Evolutionary conservation across 2,888 invertebrate genomes (phyloP), one percentile per base, ranked within the genome.

Genomic region (Pecten maximus): DNA sequence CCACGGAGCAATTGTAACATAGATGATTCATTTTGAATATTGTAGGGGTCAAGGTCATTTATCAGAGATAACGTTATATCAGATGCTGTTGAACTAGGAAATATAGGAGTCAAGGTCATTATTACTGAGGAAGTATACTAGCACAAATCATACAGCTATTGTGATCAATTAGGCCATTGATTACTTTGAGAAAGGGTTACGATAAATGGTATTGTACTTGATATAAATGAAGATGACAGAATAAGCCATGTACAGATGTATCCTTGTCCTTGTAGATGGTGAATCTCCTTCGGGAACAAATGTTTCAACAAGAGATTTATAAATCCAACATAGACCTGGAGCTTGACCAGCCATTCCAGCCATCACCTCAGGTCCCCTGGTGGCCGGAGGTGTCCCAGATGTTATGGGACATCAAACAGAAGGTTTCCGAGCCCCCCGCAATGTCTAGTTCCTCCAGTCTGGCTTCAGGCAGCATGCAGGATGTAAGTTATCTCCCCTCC

Each of bases 201-300:
- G n/a, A n/a, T n/a, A n/a, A n/a, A n/a, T n/a, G n/a, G n/a, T n/a
- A n/a, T n/a, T n/a, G n/a, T n/a, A n/a, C n/a, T n/a, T n/a, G n/a
- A n/a, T n/a, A n/a, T n/a, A n/a, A n/a, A n/a, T n/a, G n/a, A n/a
- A n/a, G n/a, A n/a, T n/a, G 50, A 8, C 19, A 50, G 2, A 19
- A 12, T 19, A 50, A 54, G 23, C 39, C 50, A 40, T 39, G 28
- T 12, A 60, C n/a, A 88, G 8, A 35, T 8, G 35, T 89, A 0
- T 87, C 44, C 10, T 88, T 12, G 23, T 12, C 87, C 39, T 93
- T 92, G n/a, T 93, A 96, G 96, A 94, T 95, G 94, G 95, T 95
- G 12, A 95, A 95, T 40, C 89, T 96, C 19, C 92, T 96, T 50
- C 93, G 95, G 88, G 96, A 96, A 91, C 96, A 96, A 90, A 90